A percentile compares a stretch with the other conserved stretches of the same genome.
Conservation (phyloP, 2,888 invertebrate genomes). For the Polyommatus icarus region DNA sequence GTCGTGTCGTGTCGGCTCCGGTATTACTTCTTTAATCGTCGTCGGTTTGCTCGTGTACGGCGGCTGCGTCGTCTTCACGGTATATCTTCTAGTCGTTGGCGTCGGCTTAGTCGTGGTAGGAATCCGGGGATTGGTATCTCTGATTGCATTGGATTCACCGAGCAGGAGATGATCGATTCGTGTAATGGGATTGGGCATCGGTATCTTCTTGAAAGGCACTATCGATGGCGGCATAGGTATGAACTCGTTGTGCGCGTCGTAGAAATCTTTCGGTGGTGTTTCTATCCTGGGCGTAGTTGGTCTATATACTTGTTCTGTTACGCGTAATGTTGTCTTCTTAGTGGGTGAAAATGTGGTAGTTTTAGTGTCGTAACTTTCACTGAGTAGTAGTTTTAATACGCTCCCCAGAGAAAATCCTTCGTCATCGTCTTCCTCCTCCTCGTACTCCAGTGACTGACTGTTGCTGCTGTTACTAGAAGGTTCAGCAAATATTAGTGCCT, state of each 20-base stretch:
- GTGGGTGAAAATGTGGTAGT: conserved; percentile 43
- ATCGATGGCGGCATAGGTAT: conserved; percentile 54
- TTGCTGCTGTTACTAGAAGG: conserved; percentile 33
- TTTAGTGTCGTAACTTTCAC: conserved; percentile 67
- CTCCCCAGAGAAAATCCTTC: conserved; percentile 82
- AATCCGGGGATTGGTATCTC: conserved; percentile 53
- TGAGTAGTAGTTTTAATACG: conserved; percentile 82
- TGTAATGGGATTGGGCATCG: conserved; percentile 49
- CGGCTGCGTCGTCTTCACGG: conserved; percentile 41
- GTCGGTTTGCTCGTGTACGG: conserved; percentile 43
- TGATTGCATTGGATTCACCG: conserved; percentile 69
- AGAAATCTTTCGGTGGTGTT: conserved; percentile 42
- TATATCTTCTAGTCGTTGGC: conserved; percentile 41
- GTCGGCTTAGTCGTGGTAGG: conserved; percentile 42
- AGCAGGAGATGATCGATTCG: conserved; percentile 71
- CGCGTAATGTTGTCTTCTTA: conserved; percentile 34
- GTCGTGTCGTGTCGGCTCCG: conserved; percentile 35
- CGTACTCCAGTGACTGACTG: conserved; percentile 57
- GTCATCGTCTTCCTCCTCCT: conserved; percentile 63
- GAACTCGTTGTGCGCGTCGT: conserved; percentile 49
- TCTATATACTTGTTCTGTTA: conserved; percentile 22
- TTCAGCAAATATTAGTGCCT: not conserved
- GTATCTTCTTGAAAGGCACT: conserved; percentile 20
- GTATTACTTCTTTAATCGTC: conserved; percentile 45
- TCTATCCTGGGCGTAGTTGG: conserved; percentile 32